Evolutionary conservation across 1,140 invertebrate species (phyloP).

Genomic region (Drosophila sulfurigaster): DNA sequence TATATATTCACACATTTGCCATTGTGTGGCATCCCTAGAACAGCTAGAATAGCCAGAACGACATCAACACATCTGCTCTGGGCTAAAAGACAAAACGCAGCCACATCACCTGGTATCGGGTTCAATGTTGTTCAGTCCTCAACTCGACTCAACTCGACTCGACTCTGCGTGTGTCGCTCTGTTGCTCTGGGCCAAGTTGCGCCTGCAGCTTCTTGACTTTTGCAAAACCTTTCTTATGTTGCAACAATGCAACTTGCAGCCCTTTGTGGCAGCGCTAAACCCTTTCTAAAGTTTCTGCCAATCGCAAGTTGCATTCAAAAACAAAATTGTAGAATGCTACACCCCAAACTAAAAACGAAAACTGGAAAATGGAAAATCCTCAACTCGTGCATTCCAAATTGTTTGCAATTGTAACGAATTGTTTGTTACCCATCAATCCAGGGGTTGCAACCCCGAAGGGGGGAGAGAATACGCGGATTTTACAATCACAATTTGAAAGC

Average conservation of each 20-base stretch:
- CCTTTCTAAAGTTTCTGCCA: conserved; percentile 43
- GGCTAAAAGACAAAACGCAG: conserved; percentile 34
- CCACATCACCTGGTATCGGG: conserved; percentile 65
- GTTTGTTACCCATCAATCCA: conserved; percentile 21
- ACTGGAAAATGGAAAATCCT: conserved; percentile 63
- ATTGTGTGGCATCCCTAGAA: conserved; percentile 51
- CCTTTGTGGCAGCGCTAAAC: conserved; percentile 28
- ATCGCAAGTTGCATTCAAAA: conserved; percentile 38
- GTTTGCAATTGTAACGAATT: conserved; percentile 69
- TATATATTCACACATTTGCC: conserved; percentile 66
- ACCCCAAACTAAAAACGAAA: conserved; percentile 2
- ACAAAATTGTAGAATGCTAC: too few relatives aligned
- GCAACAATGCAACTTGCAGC: conserved; percentile 56
- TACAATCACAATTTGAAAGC: conserved; percentile 12
- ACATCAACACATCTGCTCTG: conserved; percentile 68
- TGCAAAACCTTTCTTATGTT: conserved; percentile 3
- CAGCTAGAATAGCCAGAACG: conserved; percentile 40
- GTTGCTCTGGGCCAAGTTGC: conserved; percentile 46
- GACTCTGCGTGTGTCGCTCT: conserved; percentile 7
- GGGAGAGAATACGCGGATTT: conserved; percentile 33
- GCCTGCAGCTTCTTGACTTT: conserved; percentile 76
- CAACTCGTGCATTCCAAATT: conserved; percentile 67
- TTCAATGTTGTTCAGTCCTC: neutral
- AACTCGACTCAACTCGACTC: too few relatives aligned
- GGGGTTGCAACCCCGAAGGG: conserved; percentile 54